phyloP scores from a whole-genome alignment of 2,113 vertebrate species.

The Aplodontia rufa region DNA sequence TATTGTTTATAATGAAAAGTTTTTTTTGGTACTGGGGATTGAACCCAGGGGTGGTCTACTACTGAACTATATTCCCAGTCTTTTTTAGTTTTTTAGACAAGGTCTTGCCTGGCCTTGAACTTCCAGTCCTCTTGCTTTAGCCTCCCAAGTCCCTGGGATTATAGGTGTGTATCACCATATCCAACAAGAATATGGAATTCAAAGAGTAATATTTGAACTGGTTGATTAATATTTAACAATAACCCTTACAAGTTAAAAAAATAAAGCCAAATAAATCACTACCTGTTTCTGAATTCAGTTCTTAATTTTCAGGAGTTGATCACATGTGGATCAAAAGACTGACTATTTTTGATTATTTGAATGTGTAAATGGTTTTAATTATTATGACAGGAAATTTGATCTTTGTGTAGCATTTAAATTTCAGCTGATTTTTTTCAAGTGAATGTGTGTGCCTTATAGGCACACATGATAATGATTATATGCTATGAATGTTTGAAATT shows the following conservation, averaged over 20 bases:
- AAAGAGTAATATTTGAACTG: conserved; percentile 10
- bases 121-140: no score
- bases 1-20: conserved; percentile 48
- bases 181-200: not conserved
- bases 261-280: conserved; percentile 41
- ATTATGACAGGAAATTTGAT: conserved; percentile 40
- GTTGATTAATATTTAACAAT: conserved; percentile 27
- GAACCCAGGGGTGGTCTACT: not conserved
- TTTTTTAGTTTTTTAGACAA: not conserved
- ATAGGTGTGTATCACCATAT: no score
- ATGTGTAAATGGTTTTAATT: conserved; percentile 51
- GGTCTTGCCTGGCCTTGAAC: no score
- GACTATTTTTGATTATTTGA: conserved; percentile 46
- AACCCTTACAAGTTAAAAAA: conserved; percentile 42
- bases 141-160: no score
- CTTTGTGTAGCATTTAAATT: conserved; percentile 47
- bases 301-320: conserved; percentile 51
- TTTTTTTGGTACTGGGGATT: not conserved
- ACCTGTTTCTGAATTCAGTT: conserved; percentile 39
- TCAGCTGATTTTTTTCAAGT: conserved; percentile 37
- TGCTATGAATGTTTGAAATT: conserved; percentile 11
- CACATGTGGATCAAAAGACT: no score
- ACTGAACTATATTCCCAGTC: not conserved
- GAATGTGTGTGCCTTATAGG: not conserved
- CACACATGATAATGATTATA: not conserved